Conservation (phyloP, 2,888 invertebrate species). For the Drosophila cyrtoloma region DNA sequence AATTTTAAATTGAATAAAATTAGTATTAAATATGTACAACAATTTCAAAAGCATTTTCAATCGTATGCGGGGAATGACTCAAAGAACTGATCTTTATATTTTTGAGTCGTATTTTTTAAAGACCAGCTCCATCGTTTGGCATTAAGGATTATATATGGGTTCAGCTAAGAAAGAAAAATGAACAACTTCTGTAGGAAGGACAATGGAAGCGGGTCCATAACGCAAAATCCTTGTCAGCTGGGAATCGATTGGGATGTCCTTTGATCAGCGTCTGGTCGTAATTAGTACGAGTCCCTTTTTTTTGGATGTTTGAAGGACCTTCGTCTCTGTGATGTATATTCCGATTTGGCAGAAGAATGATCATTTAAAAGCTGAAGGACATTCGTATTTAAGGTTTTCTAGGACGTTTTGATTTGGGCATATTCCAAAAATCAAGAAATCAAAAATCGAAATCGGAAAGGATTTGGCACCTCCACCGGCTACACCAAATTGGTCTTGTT, state of each 20-base stretch:
- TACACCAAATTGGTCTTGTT: neutral
- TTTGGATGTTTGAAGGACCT: neutral
- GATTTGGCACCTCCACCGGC: neutral
- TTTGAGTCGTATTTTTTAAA: neutral
- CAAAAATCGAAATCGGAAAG: neutral
- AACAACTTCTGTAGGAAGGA: neutral
- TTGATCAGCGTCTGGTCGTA: neutral
- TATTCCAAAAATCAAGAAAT: neutral
- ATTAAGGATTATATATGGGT: neutral
- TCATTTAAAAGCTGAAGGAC: neutral
- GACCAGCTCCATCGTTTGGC: neutral
- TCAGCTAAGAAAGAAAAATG: neutral
- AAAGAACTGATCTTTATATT: neutral
- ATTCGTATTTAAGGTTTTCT: neutral
- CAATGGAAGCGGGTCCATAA: too few species aligned
- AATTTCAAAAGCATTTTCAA: slow-evolving; percentile 36
- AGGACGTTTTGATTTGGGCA: neutral
- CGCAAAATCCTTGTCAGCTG: neutral
- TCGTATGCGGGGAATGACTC: neutral
- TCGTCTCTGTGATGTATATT: neutral
- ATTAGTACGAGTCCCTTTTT: neutral
- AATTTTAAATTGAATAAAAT: slow-evolving; percentile 79
- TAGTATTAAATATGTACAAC: slow-evolving; percentile 79
- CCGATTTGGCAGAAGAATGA: neutral
- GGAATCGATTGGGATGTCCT: neutral